Base-by-base conservation (phyloP, 2,888 invertebrate genomes). In the Steinernema hermaphroditum region DNA sequence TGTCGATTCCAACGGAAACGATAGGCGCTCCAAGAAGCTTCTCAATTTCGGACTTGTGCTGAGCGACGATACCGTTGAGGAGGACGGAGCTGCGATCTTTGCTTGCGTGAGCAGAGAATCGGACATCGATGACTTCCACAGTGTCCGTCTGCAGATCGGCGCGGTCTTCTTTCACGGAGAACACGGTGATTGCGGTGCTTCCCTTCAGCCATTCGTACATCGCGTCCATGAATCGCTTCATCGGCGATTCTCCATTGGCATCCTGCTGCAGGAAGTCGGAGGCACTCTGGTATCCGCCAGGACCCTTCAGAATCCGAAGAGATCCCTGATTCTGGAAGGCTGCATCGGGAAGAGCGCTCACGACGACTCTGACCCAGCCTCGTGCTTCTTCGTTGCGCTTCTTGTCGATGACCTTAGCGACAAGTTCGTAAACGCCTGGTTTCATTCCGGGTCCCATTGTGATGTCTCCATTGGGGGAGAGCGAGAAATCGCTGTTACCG, bases 321-420 rank as follows among this genome's bases (percentile, higher is more conserved):
- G 24, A 54, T 71, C 74, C 77, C 73, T 82, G 82, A 88, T 96
- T 96, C 69, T 93, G 90, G 22, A 97, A 93, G 22, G 96, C 96
- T 83, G 96, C 95, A 85, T 96, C 93, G 0, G 94, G 93, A 84
- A 98, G 94, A 87, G 93, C 94, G 86, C 93, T 92, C 0, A 98
- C 94, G 9, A 92, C 93, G 0, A 97, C 94, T 0, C 94, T 93
- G 0, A 98, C 96, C 87, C 96, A 95, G n/a, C 96, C 96, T 0
- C 92, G 92, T 0, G 96, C 94, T 87, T 95, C 94, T 88, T 95
- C 94, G 0, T 95, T 94, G 87, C 95, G 94, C 87, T 94, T 94
- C 70, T 94, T 90, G 88, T 86, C 85, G 57, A 77, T 77, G 54
- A 82, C 83, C 71, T 78, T 77, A 0, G 82, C 83, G 1, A 78